Base-by-base conservation (phyloP, 2,113 vertebrate species). In the Nannobrachium achirus region DNA sequence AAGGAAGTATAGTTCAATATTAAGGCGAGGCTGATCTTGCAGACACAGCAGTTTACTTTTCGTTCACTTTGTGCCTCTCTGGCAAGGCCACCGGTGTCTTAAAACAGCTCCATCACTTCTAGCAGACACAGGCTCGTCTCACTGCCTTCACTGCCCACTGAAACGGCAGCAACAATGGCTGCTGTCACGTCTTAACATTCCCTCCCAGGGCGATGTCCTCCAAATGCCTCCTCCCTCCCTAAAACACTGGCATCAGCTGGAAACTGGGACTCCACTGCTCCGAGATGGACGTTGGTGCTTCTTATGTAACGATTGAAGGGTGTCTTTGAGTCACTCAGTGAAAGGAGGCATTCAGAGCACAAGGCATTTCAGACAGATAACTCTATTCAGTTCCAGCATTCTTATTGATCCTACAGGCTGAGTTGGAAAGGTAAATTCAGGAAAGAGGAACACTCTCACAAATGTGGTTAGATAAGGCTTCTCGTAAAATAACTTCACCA, bases 231-330 rank as follows among this genome's bases (percentile, higher is more conserved):
- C 49, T 73, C 75, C 67, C 66, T 69, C 66, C 69, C 56, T 20
- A 65, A 82, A 84, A 81, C 78, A 52, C 57, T 82, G 73, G 63
- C 73, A 78, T 88, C 81, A 72, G 78, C 76, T 81, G 83, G 71
- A 80, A 57, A 18, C 49, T 56, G 56, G 82, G 68, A 68, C 74
- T 59, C 57, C 78, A 80, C 79, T 57, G 75, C 82, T 75, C 56
- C 56, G 55, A 49, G 40, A 73, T 59, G n/a, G 45, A 78, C 58
- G 33, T 63, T 80, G 55, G 55, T 55, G 70, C 41, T 57, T 58
- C 65, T 87, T 84, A 67, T 64, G 78, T 61, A 82, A 51, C 49
- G 3, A 6, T 72, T 77, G 64, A 79, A 83, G 79, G 65, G 45
- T 77, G 70, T 67, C 67, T 83, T 86, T 87, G 83, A 87, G 76